Evolutionary conservation across 2,888 invertebrate species (phyloP), one percentile per base, ranked within the genome.

Genomic region (Drosophila fulvimacula): DNA sequence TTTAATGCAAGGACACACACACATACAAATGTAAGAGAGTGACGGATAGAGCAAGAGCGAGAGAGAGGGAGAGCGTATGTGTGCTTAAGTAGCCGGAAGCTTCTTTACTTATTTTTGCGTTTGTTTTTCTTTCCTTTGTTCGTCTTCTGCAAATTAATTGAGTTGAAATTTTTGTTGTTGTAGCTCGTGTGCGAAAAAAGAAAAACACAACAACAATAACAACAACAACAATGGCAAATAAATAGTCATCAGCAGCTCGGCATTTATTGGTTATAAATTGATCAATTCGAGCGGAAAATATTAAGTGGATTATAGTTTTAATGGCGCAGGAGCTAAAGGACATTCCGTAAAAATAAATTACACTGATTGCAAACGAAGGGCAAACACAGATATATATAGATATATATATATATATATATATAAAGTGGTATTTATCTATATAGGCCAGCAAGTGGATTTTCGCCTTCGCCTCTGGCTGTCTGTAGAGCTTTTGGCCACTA

Each of bases 231-330:
- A 15, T 9, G 4, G 38, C 80, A 89, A 84, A 89, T 84, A 84
- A 89, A 85, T 89, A 88, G 85, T 89, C 90, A 71, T 79, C 88
- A 69, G 70, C 85, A 60, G 87, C 88, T 73, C 69, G 68, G 80
- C 86, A 70, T 88, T 82, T 90, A 84, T 89, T 88, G 89, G 81
- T 88, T 88, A 90, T 89, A 89, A 82, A 84, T 90, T 82, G 87
- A 86, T 62, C 89, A 82, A 73, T 77, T 86, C 81, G 60, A 69
- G 74, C 89, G 84, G 72, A 80, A 84, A 84, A 84, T 90, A 84
- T 88, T 76, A 89, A 84, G 89, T 84, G 84, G 84, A 88, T 84
- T 84, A 90, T 82, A 82, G 84, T 88, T 89, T 88, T 79, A 89
- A 89, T 85, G 82, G 71, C 32, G 27, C 46, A 49, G 24, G 30